Evolutionary conservation across 2,113 vertebrate genomes (phyloP).

Genomic region (Thamnophis sirtalis): DNA sequence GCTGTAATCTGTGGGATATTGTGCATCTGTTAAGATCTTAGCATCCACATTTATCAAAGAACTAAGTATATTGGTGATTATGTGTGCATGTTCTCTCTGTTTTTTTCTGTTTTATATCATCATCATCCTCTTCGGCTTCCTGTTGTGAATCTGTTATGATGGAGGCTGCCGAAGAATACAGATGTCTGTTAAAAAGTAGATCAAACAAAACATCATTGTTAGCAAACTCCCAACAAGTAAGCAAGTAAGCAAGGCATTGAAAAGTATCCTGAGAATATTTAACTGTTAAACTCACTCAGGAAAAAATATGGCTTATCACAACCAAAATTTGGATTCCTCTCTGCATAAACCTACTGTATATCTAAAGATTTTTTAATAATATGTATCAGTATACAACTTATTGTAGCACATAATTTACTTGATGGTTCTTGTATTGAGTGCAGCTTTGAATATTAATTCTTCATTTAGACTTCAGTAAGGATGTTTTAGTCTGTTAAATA

Average conservation of each 20-base stretch:
- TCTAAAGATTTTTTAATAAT: background rate
- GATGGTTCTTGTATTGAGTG: background rate
- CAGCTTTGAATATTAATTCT: background rate
- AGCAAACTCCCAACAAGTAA: background rate
- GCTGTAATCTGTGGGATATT: background rate
- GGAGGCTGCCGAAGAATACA: background rate
- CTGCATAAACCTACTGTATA: background rate
- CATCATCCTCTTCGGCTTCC: background rate
- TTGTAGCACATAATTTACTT: background rate
- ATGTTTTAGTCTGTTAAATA: background rate
- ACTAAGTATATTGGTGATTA: background rate
- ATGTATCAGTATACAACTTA: background rate
- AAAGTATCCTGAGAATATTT: background rate
- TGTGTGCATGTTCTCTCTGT: background rate
- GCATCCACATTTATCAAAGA: background rate
- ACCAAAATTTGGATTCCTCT: background rate
- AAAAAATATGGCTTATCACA: background rate
- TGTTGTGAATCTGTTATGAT: background rate
- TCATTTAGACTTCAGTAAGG: background rate
- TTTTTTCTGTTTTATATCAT: background rate
- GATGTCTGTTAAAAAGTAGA: background rate
- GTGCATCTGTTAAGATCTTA: background rate
- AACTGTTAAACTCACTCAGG: background rate
- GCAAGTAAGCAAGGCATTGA: background rate
- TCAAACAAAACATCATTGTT: background rate